These are phyloP conservation scores for Thelaira solivaga DNA, from an alignment of 2,888 invertebrate genomes.

Conservation along the genomic window DNA sequence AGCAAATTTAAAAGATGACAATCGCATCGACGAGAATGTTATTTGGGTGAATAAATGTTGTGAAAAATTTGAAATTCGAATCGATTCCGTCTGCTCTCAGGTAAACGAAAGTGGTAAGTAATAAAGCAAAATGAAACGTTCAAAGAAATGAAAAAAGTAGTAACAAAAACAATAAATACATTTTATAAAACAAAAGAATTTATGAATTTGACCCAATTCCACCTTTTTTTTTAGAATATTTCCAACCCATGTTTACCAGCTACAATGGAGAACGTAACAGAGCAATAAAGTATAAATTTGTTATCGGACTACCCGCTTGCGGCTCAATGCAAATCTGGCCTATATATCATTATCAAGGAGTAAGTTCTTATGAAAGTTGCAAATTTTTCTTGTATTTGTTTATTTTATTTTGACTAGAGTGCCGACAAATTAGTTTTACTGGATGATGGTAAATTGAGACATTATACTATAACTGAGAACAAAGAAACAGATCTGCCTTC, in stretches of 20 bases:
- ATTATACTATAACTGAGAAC: conserved; percentile 82
- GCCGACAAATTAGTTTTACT: conserved; percentile 80
- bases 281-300: conserved; percentile 80
- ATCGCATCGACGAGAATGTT: conserved; percentile 64
- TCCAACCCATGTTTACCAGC: conserved; percentile 82
- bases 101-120: conserved; percentile 80
- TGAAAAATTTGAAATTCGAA: conserved; percentile 83
- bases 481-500: conserved; percentile 75
- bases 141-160: conserved; percentile 20
- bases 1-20: conserved; percentile 50
- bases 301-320: conserved; percentile 84
- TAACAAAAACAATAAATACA: conserved; percentile 28
- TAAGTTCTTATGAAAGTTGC: conserved; percentile 63
- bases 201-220: conserved; percentile 30
- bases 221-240: conserved; percentile 68
- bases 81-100: conserved; percentile 82
- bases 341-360: conserved; percentile 80
- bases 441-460: conserved; percentile 84
- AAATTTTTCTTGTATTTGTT: neutral
- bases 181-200: neutral
- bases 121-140: conserved; percentile 9
- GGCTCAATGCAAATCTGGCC: conserved; percentile 83
- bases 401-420: conserved; percentile 74
- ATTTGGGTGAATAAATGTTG: conserved; percentile 89
- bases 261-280: conserved; percentile 80